Evolutionary conservation across 2,113 vertebrate species (phyloP).

Genomic region (Calonectris borealis): DNA sequence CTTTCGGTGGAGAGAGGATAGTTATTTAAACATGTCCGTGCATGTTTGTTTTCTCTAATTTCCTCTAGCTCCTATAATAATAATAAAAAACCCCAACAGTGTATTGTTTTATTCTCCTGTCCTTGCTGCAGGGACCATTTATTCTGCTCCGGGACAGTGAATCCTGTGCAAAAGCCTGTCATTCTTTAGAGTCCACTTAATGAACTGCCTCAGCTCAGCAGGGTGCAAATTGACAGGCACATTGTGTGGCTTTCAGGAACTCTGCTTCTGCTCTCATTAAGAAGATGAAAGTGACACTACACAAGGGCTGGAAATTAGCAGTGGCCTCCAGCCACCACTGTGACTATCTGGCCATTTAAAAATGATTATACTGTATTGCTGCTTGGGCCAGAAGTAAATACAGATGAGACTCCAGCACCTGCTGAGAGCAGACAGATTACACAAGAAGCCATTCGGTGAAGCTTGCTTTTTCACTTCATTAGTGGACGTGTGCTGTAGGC

Average conservation of each 20-base stretch:
- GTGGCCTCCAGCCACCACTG: constrained; percentile 12
- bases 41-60: background rate
- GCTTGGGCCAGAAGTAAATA: background rate
- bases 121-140: constrained; percentile 32
- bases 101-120: background rate
- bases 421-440: background rate
- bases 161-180: constrained; percentile 20
- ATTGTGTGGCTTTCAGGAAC: background rate
- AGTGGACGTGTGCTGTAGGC: background rate
- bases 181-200: constrained; percentile 43
- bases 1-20: background rate
- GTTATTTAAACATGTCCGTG: background rate
- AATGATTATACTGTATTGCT: background rate
- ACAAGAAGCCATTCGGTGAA: accelerated
- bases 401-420: background rate
- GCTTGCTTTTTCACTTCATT: background rate
- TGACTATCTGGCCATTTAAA: constrained; percentile 39
- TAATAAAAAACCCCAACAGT: background rate
- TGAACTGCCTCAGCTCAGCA: background rate
- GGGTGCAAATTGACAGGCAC: constrained; percentile 1
- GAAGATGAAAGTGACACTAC: constrained; percentile 5
- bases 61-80: background rate
- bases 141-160: constrained; percentile 1
- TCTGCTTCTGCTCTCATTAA: constrained; percentile 40
- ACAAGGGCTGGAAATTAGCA: constrained; percentile 35